Evolutionary conservation across 2,113 vertebrate genomes (phyloP).

Genomic region (Pseudorectes ferrugineus): DNA sequence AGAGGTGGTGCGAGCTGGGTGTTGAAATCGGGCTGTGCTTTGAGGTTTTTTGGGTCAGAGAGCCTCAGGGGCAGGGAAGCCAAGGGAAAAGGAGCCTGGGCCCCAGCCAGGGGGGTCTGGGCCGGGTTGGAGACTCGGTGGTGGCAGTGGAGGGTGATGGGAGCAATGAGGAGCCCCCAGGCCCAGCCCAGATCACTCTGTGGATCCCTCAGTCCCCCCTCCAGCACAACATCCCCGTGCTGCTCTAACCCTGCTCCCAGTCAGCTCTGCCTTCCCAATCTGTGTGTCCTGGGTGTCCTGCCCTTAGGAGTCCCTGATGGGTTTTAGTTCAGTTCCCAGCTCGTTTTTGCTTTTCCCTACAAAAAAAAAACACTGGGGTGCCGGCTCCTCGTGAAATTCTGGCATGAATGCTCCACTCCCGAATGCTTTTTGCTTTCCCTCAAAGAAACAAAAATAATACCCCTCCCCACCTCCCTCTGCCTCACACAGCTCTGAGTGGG

Average conservation of each 20-base stretch:
- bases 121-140: neutral
- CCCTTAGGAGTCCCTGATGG: neutral
- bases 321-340: neutral
- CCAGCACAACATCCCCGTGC: neutral
- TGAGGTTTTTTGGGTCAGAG: neutral
- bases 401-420: neutral
- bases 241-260: neutral
- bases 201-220: neutral
- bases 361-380: neutral
- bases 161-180: neutral
- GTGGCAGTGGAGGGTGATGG: neutral
- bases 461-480: neutral
- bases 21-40: neutral
- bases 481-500: neutral
- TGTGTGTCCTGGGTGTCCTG: neutral
- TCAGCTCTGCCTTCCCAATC: neutral
- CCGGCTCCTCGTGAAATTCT: neutral
- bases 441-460: neutral
- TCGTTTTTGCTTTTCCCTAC: neutral
- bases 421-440: neutral
- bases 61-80: neutral
- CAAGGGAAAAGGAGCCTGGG: neutral
- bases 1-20: fast-evolving
- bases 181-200: neutral
- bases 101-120: fast-evolving